Base-by-base conservation (phyloP, 2,888 invertebrate species). In the Mythimna albipuncta region DNA sequence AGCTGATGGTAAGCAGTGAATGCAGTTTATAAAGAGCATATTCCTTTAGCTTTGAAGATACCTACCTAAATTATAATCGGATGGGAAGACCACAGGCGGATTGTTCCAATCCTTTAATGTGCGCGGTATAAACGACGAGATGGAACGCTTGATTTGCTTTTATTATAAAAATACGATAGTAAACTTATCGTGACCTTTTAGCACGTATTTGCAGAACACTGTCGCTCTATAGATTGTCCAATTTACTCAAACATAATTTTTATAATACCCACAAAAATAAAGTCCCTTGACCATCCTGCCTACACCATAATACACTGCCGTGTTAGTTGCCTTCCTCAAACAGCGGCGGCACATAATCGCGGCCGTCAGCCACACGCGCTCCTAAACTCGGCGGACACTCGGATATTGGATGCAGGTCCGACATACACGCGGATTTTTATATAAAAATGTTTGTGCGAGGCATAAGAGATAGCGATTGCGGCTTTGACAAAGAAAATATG, bases 361-460 rank as follows among this genome's bases (percentile, higher is more conserved):
- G 71, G 58, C 72, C 88, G 91, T 90, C 91, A 89, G 79, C 82
- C 82, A 78, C 91, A 90, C 86, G 85, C 86, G 86, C 83, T 83
- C 79, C 84, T 83, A 87, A 82, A 82, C 77, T 75, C 81, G 72
- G 78, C 79, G 78, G 88, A 87, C 87, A 85, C 84, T 85, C 91
- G 91, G 91, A 91, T 91, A 91, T 91, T 91, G 91, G 88, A 88
- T 89, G 88, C 87, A 87, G 86, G 87, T 77, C 87, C 83, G 85
- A 89, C 87, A 83, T 82, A 82, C 74, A 83, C 77, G 64, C 82
- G 76, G 82, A 89, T 86, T 89, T 90, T 89, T 88, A 86, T 89
- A 88, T 83, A 85, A 82, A 82, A 83, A 83, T 86, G 41, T 44
- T 26, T 16, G 7, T 9, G 0, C n/a, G 73, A 72, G 67, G 9